These are phyloP conservation scores for Phrynocephalus forsythii DNA, from an alignment of 2,797 vertebrate species.

Conservation along the genomic window DNA sequence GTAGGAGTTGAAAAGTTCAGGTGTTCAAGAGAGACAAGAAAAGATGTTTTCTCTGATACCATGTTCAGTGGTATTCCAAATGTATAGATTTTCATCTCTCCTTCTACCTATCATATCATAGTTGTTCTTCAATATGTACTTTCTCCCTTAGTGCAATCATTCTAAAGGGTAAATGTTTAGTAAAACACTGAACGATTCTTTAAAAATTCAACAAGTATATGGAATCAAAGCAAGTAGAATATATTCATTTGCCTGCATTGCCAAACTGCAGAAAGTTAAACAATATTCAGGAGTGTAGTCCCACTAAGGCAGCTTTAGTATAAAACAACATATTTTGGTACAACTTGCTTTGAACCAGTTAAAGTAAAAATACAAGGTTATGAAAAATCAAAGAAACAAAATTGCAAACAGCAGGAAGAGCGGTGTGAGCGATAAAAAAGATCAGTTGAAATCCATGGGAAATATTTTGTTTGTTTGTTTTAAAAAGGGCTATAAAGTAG, in stretches of 20 bases:
- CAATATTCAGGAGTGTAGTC: background rate
- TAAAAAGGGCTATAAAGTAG: background rate
- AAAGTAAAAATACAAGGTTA: background rate
- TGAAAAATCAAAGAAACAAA: background rate
- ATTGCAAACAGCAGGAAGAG: background rate
- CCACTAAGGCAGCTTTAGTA: background rate
- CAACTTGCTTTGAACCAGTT: background rate
- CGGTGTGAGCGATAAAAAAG: background rate
- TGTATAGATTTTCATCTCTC: background rate
- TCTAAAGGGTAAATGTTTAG: background rate
- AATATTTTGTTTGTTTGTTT: background rate
- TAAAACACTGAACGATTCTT: background rate
- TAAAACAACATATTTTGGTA: background rate
- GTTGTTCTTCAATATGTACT: background rate
- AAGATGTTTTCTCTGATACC: background rate
- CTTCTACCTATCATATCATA: background rate
- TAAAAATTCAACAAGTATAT: background rate
- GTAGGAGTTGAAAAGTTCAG: conserved; percentile 9
- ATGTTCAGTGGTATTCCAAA: background rate
- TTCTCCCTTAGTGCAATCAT: background rate
- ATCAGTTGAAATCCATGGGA: background rate
- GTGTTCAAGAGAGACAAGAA: conserved; percentile 20
- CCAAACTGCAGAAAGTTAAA: background rate
- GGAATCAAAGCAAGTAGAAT: background rate
- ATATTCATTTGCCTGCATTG: background rate